These are phyloP conservation scores for Pectinophora gossypiella DNA, from an alignment of 1,140 invertebrate genomes.

Conservation along the genomic window DNA sequence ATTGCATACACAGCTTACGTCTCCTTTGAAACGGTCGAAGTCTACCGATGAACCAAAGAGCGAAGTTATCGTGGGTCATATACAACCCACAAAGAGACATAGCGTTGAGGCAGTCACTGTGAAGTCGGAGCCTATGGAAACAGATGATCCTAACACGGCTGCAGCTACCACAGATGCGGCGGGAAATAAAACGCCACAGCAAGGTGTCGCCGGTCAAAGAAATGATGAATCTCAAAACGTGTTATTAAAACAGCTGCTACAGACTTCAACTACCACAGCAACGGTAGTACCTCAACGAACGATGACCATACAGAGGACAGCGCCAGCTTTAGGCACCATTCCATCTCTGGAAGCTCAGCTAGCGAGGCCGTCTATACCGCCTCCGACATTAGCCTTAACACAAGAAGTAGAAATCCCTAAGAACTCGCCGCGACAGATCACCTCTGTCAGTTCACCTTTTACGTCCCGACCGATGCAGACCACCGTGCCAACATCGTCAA, in stretches of 20 bases:
- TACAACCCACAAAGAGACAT: slow-evolving; percentile 66
- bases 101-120: slow-evolving; percentile 72
- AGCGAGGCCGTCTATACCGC: slow-evolving; percentile 82
- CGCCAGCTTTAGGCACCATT: slow-evolving; percentile 80
- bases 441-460: slow-evolving; percentile 57
- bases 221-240: slow-evolving; percentile 92
- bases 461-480: slow-evolving; percentile 45
- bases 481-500: slow-evolving; percentile 52
- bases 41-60: slow-evolving; percentile 74
- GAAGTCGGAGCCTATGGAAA: slow-evolving; percentile 73
- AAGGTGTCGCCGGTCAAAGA: slow-evolving; percentile 55
- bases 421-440: slow-evolving; percentile 67
- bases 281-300: slow-evolving; percentile 67
- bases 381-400: slow-evolving; percentile 64
- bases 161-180: slow-evolving; percentile 25
- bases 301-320: slow-evolving; percentile 72
- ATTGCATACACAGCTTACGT: slow-evolving; percentile 76
- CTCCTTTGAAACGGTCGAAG: slow-evolving; percentile 72
- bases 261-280: slow-evolving; percentile 86
- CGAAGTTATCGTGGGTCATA: slow-evolving; percentile 67
- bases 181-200: slow-evolving; percentile 35
- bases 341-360: slow-evolving; percentile 84
- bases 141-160: slow-evolving; percentile 47
- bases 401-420: slow-evolving; percentile 76
- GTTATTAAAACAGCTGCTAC: slow-evolving; percentile 90